Conservation (phyloP, 2,797 vertebrate genomes). For the Dendrocincla fuliginosa region DNA sequence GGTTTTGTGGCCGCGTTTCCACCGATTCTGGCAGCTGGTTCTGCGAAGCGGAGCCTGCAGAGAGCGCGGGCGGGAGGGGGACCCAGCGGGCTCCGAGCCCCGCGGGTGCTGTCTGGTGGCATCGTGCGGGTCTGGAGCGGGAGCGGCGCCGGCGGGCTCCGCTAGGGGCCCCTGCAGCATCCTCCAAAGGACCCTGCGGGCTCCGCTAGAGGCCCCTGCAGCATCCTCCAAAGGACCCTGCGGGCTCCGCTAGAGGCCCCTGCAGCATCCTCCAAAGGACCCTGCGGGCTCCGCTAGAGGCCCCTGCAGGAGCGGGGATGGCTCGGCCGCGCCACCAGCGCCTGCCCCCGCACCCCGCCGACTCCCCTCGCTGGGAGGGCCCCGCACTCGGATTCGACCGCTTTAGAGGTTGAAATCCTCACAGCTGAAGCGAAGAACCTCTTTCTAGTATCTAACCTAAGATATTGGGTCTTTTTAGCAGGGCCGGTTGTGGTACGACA, state of each 20-base stretch:
- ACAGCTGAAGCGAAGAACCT: not conserved
- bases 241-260: too few relatives aligned
- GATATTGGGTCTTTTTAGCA: not conserved
- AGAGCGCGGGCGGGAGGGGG: rapidly evolving
- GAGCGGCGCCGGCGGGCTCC: too few relatives aligned
- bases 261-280: too few relatives aligned
- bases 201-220: not conserved
- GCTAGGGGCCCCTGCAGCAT: too few relatives aligned
- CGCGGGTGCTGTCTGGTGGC: too few relatives aligned
- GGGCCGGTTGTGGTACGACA: not conserved
- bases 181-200: too few relatives aligned
- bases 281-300: not conserved
- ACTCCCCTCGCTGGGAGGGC: not conserved
- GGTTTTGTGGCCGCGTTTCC: not conserved
- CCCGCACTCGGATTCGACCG: rapidly evolving
- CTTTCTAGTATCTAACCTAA: not conserved
- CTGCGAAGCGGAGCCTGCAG: rapidly evolving
- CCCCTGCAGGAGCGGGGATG: not conserved
- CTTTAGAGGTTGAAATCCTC: rapidly evolving
- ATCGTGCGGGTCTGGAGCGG: too few relatives aligned
- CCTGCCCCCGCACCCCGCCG: not conserved
- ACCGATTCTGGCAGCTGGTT: rapidly evolving
- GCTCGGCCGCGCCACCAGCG: not conserved
- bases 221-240: not conserved
- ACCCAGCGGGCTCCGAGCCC: too few relatives aligned